A percentile compares a stretch with the other conserved stretches of the same genome.
phyloP scores from a whole-genome alignment of 2,888 invertebrate species.

The Beris chalybata region DNA sequence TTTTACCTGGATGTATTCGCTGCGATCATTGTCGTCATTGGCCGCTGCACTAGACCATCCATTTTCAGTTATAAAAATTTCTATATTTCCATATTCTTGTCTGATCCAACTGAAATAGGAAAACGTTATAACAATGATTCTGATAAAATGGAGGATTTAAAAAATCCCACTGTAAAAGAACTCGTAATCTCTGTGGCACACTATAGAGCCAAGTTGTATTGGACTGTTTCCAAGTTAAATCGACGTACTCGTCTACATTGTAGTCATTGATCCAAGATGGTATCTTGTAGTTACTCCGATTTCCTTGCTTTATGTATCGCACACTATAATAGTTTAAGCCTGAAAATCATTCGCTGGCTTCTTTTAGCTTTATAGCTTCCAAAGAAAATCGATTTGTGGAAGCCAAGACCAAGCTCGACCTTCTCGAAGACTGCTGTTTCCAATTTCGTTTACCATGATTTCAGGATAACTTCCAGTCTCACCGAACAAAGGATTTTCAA shows the following conservation, averaged over 20 bases:
- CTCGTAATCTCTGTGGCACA: constrained; percentile 47
- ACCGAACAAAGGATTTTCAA: constrained; percentile 49
- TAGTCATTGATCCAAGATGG: constrained; percentile 60
- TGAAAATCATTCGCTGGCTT: constrained; percentile 47
- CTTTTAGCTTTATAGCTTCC: constrained; percentile 42
- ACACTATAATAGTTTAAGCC: constrained; percentile 49
- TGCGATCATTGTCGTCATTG: constrained; percentile 52
- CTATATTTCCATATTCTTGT: constrained; percentile 59
- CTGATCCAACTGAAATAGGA: constrained; percentile 57
- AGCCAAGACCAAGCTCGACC: constrained; percentile 47
- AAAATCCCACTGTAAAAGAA: constrained; percentile 36
- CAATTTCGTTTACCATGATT: constrained; percentile 46
- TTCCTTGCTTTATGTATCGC: constrained; percentile 40
- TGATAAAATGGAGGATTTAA: no score
- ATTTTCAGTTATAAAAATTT: constrained; percentile 63
- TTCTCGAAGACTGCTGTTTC: constrained; percentile 47
- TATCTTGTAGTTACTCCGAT: constrained; percentile 43
- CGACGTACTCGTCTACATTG: constrained; percentile 40
- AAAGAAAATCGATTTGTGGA: constrained; percentile 40
- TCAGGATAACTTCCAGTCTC: constrained; percentile 49
- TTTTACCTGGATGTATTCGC: constrained; percentile 44
- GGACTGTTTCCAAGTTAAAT: constrained; percentile 45
- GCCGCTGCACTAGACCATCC: constrained; percentile 59
- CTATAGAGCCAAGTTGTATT: constrained; percentile 48
- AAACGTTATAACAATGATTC: constrained; percentile 45